A percentile compares a stretch with the other conserved stretches of the same genome.
Evolutionary conservation across 2,113 vertebrate genomes (phyloP).

Genomic region (Platysternon megacephalum): DNA sequence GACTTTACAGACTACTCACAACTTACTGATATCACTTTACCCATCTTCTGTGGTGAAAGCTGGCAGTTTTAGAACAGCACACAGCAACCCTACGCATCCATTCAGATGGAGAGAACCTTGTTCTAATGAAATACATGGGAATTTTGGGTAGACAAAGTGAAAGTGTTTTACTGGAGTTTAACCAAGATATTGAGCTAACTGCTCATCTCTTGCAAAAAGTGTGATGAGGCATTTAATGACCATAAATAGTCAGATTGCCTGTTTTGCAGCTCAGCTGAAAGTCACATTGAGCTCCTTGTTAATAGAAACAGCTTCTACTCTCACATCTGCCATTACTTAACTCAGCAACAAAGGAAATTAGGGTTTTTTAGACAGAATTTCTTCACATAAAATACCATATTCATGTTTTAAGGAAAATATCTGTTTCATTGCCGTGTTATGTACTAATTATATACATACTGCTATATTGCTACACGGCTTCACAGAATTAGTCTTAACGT

Average conservation of each 20-base stretch:
- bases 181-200: conserved; percentile 25
- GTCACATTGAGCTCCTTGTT: conserved; percentile 13
- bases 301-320: background rate
- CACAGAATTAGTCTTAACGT: background rate
- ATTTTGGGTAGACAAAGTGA: background rate
- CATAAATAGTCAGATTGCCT: conserved; percentile 26
- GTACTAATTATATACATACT: background rate
- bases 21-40: background rate
- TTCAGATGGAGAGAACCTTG: background rate
- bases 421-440: background rate
- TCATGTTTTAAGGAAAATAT: background rate
- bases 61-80: background rate
- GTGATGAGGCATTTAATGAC: background rate
- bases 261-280: conserved; percentile 44
- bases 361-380: rapidly evolving
- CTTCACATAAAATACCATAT: background rate
- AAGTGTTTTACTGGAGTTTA: background rate
- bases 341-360: conserved; percentile 19
- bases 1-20: background rate
- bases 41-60: background rate
- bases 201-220: background rate
- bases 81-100: rapidly evolving
- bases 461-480: rapidly evolving
- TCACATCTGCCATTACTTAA: conserved; percentile 1
- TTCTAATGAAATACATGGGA: background rate